Percentiles rank a stretch among this genome's conserved stretches.
phyloP scores from a whole-genome alignment of 2,888 invertebrate species.

The Galeopsomyia nigrocyanea region DNA sequence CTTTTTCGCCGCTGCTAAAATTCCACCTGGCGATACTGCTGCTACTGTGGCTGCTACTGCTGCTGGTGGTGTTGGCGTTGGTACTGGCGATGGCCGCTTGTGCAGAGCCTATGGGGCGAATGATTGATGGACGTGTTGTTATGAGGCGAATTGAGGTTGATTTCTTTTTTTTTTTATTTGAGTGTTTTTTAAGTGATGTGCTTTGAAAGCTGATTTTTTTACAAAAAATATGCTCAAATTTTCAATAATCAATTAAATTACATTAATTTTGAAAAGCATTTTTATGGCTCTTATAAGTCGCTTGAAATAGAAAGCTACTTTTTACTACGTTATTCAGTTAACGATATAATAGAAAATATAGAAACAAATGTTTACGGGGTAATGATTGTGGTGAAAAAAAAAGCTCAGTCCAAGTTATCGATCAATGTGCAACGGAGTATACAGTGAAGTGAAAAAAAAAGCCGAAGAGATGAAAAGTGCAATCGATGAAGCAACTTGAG shows the following conservation, averaged over 20 bases:
- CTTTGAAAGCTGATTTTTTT: too few species aligned
- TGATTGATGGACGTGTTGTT: too few species aligned
- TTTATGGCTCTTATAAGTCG: too few species aligned
- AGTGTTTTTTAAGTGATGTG: too few species aligned
- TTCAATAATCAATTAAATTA: too few species aligned
- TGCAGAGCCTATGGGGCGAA: constrained; percentile 58
- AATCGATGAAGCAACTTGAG: background rate
- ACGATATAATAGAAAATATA: background rate
- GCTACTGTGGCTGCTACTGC: constrained; percentile 19
- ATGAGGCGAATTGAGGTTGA: too few species aligned
- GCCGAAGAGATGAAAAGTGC: background rate
- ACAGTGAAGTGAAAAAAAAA: constrained; percentile 1
- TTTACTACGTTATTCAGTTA: too few species aligned
- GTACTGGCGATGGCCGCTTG: constrained; percentile 57
- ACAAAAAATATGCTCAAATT: too few species aligned
- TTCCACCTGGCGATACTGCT: constrained; percentile 61
- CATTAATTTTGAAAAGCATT: too few species aligned
- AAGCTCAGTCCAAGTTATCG: background rate
- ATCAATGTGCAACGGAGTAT: constrained; percentile 6
- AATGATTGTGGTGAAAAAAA: background rate
- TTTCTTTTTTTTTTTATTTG: too few species aligned
- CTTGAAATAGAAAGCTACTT: too few species aligned
- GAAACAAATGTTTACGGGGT: constrained; percentile 4
- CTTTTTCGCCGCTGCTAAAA: constrained; percentile 58
- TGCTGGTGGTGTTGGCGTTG: constrained; percentile 31